Evolutionary conservation across 2,888 invertebrate species (phyloP).

Genomic region (Julus scanicus): DNA sequence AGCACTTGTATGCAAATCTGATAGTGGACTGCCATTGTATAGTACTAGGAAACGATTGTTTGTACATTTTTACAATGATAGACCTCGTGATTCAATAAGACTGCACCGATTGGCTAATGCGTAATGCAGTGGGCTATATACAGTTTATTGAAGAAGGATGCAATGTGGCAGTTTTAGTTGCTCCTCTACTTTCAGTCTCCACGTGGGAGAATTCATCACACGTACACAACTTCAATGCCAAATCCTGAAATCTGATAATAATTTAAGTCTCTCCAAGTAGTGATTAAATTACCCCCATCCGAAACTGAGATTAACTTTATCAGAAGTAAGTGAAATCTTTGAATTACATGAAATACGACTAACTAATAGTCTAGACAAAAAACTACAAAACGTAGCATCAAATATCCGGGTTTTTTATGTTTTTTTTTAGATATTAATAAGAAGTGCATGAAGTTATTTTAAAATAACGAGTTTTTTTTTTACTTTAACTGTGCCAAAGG

Average conservation of each 20-base stretch:
- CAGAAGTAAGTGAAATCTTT: background rate
- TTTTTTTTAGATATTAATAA: background rate
- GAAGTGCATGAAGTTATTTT: background rate
- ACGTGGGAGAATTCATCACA: slow-evolving; percentile 7
- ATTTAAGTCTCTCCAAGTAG: background rate
- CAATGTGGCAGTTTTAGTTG: slow-evolving; percentile 33
- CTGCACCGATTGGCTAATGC: background rate
- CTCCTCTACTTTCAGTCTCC: slow-evolving; percentile 18
- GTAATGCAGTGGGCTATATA: background rate
- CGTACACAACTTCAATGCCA: background rate
- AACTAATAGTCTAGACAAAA: background rate
- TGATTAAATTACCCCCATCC: background rate
- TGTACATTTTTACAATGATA: background rate
- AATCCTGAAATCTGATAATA: background rate
- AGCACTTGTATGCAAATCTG: background rate
- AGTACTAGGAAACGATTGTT: background rate
- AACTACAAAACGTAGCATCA: background rate
- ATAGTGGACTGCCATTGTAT: background rate
- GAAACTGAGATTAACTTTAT: background rate
- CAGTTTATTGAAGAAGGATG: background rate
- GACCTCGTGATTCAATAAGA: background rate
- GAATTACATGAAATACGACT: background rate
- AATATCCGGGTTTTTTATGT: background rate
- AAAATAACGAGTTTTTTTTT: background rate
- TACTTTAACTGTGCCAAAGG: background rate